phyloP scores from a whole-genome alignment of 2,888 invertebrate species.

The Nowickia ferox region DNA sequence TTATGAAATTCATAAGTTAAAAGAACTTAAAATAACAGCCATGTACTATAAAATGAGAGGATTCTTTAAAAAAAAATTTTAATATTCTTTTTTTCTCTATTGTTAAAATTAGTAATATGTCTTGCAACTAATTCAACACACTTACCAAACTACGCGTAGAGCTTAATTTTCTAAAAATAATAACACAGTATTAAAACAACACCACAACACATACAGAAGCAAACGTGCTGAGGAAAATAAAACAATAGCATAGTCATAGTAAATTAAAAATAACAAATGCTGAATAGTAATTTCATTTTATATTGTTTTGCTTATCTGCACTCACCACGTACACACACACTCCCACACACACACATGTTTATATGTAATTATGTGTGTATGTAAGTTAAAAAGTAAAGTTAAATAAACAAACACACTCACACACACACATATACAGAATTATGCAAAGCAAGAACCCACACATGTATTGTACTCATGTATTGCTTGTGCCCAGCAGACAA shows the following conservation, averaged over 20 bases:
- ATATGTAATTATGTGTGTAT: too few species aligned
- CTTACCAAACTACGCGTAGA: background rate
- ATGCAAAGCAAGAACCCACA: background rate
- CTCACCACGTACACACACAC: slow-evolving; percentile 2
- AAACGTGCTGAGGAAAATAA: slow-evolving; percentile 38
- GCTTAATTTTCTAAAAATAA: background rate
- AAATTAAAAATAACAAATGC: slow-evolving; percentile 38
- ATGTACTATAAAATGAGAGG: background rate
- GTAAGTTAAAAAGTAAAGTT: background rate
- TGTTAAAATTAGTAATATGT: too few species aligned
- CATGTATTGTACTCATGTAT: background rate
- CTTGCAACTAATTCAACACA: background rate
- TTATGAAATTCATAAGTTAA: background rate
- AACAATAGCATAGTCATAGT: slow-evolving; percentile 30
- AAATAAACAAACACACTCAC: background rate
- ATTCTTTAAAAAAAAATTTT: background rate
- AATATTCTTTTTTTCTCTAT: background rate
- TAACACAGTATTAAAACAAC: slow-evolving; percentile 23
- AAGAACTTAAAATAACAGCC: background rate
- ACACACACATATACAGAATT: background rate
- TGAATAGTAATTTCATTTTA: slow-evolving; percentile 42
- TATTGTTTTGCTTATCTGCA: slow-evolving; percentile 46
- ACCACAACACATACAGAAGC: background rate
- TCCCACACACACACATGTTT: background rate
- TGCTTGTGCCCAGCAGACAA: slow-evolving; percentile 22